A percentile compares a stretch with the other conserved stretches of the same genome.
These are phyloP conservation scores for Chrysolina oricalcia DNA, from an alignment of 2,888 invertebrate species.

Conservation along the genomic window DNA sequence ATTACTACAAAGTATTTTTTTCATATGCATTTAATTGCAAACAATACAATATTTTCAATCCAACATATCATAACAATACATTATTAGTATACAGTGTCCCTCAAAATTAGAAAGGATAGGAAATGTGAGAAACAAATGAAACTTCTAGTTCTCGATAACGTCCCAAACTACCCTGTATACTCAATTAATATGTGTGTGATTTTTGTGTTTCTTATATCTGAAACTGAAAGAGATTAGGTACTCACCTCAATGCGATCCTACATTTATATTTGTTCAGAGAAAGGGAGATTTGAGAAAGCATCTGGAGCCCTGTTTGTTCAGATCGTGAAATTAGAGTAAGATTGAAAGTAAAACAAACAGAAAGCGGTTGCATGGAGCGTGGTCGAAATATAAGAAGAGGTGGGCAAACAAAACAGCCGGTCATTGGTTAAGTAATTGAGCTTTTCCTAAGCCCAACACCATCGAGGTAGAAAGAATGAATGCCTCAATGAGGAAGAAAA, in stretches of 20 bases:
- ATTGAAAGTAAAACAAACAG: slow-evolving; percentile 64
- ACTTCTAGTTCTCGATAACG: no score
- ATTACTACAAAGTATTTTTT: no score
- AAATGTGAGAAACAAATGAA: no score
- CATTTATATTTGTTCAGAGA: neutral
- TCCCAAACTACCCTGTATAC: no score
- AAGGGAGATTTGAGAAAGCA: slow-evolving; percentile 12
- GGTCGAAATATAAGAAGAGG: slow-evolving; percentile 65
- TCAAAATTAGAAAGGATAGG: no score
- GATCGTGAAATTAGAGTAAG: slow-evolving; percentile 63
- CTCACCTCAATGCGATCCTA: neutral
- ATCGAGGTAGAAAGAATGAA: slow-evolving; percentile 4
- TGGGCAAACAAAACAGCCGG: slow-evolving; percentile 67
- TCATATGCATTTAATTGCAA: no score
- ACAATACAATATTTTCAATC: no score
- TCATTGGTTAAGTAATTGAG: slow-evolving; percentile 71
- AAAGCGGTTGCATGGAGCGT: slow-evolving; percentile 52
- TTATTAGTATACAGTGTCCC: no score
- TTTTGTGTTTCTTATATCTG: no score
- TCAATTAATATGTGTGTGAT: no score
- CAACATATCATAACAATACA: no score
- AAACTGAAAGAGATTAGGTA: no score
- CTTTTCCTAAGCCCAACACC: slow-evolving; percentile 48
- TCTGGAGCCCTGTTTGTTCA: slow-evolving; percentile 61
- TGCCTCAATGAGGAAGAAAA: neutral